Base-by-base conservation (phyloP, 2,113 vertebrate genomes). In the Acrocephalus kingi region DNA sequence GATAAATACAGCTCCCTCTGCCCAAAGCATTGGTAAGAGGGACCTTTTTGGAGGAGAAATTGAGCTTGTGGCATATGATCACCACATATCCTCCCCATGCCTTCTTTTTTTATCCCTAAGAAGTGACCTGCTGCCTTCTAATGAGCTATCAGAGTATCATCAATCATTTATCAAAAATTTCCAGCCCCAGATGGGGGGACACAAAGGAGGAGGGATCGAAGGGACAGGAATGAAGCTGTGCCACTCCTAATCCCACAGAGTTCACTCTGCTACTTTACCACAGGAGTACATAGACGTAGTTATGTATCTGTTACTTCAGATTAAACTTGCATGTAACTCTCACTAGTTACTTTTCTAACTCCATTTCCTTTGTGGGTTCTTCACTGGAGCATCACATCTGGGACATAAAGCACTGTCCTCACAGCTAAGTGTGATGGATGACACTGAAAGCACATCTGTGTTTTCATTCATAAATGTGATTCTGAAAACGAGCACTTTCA, bases 121-220 rank as follows among this genome's bases (percentile, higher is more conserved):
- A 61, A 82, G 45, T 21, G 2, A 61, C 23, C 67, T 80, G n/a
- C 16, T 5, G 4, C 33, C 66, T 94, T 52, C 39, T 25, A 43
- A 46, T 6, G 48, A 85, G 56, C 8, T 18, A 43, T 4, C 35
- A 75, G 30, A 2, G 7, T 10, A 23, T 35, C 12, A 35, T 2
- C 82, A 63, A 27, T 11, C 33, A 41, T 49, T 71, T 22, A 63
- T 51, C 87, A 19, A 21, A 37, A 3, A 0, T 33, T 8, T 11
- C 56, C 9, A 2, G 39, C 35, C 62, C 25, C 51, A 1, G 0
- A 2, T 0, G 15, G 14, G 61, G 73, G 39, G 30, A 24, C 43
- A 45, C 13, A 14, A 41, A 55, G 61, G 18, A 18, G 27, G 11
- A 81, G 43, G 80, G 17, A 10, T 15, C 1, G 1, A 75, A 51